Percentiles rank a stretch among this genome's conserved stretches.
phyloP scores from a whole-genome alignment of 1,140 invertebrate genomes.

The Marisa cornuarietis region DNA sequence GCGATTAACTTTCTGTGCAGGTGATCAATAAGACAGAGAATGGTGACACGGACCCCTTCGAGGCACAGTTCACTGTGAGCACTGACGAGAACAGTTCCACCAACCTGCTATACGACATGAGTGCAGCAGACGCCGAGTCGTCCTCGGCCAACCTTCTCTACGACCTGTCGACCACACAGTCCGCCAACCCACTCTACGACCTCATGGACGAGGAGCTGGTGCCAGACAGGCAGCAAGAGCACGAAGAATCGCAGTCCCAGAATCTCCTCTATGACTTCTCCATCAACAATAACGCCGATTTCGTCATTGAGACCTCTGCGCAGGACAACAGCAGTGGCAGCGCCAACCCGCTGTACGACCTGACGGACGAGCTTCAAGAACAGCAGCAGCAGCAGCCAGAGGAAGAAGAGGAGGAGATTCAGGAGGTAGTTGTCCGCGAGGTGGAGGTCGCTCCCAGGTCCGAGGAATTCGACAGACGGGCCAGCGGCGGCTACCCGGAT shows the following conservation, averaged over 20 bases:
- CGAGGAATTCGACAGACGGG: conserved; percentile 17
- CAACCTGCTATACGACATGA: conserved; percentile 1
- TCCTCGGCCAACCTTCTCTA: conserved; percentile 25
- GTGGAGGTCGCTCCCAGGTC: conserved; percentile 8
- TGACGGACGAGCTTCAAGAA: conserved; percentile 26
- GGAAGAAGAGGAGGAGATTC: conserved; percentile 25
- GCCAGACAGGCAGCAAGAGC: neutral
- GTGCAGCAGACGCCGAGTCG: neutral
- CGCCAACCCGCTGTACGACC: conserved; percentile 30
- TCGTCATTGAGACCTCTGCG: conserved; percentile 19
- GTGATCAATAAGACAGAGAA: conserved; percentile 22
- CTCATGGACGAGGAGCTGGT: conserved; percentile 16
- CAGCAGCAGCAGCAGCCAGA: conserved; percentile 24
- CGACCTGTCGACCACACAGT: conserved; percentile 28
- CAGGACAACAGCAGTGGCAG: conserved; percentile 1
- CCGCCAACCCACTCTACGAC: conserved; percentile 39
- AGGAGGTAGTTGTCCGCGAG: conserved; percentile 20
- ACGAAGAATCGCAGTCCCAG: neutral
- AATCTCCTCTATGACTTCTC: conserved; percentile 29
- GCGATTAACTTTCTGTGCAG: neutral
- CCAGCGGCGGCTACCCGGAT: conserved; percentile 5
- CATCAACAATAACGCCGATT: conserved; percentile 21
- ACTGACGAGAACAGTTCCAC: conserved; percentile 5
- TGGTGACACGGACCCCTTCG: conserved; percentile 25
- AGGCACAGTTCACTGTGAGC: conserved; percentile 17